A percentile compares a stretch with the other conserved stretches of the same genome.
Evolutionary conservation across 2,888 invertebrate species (phyloP).

Genomic region (Scaptomyza polygonia): DNA sequence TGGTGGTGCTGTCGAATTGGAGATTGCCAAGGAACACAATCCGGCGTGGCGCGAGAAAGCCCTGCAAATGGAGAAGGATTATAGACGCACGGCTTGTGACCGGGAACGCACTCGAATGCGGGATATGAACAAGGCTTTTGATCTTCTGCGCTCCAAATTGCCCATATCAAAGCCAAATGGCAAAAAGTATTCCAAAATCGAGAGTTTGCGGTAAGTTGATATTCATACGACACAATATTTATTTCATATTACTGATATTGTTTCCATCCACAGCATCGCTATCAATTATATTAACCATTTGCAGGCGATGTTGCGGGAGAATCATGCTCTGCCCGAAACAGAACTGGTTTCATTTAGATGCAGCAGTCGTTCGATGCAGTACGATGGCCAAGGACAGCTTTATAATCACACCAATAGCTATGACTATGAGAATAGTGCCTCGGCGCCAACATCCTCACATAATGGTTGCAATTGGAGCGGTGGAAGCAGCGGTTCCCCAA

Average conservation of each 20-base stretch:
- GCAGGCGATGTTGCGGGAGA: conserved; percentile 84
- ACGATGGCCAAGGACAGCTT: conserved; percentile 41
- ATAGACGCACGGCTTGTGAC: conserved; percentile 93
- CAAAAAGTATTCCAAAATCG: conserved; percentile 94
- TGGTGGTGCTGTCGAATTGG: conserved; percentile 61
- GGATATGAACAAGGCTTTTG: conserved; percentile 94
- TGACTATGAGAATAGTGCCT: conserved; percentile 48
- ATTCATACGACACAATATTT: neutral
- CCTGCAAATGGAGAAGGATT: conserved; percentile 88
- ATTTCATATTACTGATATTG: neutral
- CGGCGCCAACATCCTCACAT: conserved; percentile 53
- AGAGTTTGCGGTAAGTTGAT: conserved; percentile 88
- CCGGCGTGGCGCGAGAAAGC: conserved; percentile 87
- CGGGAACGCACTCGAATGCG: conserved; percentile 93
- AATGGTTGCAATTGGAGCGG: conserved; percentile 73
- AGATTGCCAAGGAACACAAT: conserved; percentile 80
- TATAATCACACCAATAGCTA: conserved; percentile 22
- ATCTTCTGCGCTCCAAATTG: conserved; percentile 89
- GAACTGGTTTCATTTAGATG: conserved; percentile 51
- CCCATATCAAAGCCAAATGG: conserved; percentile 92
- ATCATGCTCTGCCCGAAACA: conserved; percentile 48
- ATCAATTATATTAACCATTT: conserved; percentile 91
- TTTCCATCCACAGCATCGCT: conserved; percentile 86
- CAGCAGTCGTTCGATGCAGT: conserved; percentile 34
- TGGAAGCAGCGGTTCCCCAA: conserved; percentile 66